Evolutionary conservation across 2,797 vertebrate species (phyloP).

Genomic region (Monodelphis domestica): DNA sequence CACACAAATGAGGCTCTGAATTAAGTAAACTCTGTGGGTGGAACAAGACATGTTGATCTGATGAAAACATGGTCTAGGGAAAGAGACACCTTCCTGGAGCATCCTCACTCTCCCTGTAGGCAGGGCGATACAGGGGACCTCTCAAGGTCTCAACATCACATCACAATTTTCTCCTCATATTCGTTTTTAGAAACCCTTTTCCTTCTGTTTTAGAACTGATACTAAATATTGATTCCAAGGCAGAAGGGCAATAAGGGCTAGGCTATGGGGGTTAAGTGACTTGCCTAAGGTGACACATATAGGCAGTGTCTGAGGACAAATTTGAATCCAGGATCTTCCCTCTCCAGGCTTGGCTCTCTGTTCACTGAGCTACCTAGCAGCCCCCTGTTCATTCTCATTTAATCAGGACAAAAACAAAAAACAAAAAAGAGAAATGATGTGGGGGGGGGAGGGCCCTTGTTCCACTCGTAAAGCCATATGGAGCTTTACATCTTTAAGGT

Average conservation of each 20-base stretch:
- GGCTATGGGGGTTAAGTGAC: too few species aligned
- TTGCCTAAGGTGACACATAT: too few species aligned
- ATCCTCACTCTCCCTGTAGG: not conserved
- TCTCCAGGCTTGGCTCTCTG: too few species aligned
- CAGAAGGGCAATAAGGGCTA: too few species aligned
- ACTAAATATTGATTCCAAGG: too few species aligned
- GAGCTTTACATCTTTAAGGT: not conserved
- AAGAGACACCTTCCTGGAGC: not conserved
- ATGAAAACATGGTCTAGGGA: not conserved
- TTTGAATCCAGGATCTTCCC: too few species aligned
- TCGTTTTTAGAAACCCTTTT: too few species aligned
- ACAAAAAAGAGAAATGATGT: not conserved
- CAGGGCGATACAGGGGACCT: not conserved
- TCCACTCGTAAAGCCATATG: not conserved
- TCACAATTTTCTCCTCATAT: not conserved
- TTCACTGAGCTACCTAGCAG: too few species aligned
- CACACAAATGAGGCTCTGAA: not conserved
- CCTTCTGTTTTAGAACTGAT: too few species aligned
- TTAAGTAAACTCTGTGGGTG: not conserved
- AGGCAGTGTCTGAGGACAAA: too few species aligned
- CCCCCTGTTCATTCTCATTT: too few species aligned
- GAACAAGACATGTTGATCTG: not conserved
- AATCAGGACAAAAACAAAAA: not conserved
- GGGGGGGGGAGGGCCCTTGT: not conserved
- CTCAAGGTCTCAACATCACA: not conserved